phyloP scores from a whole-genome alignment of 2,113 vertebrate species.

The Gadus chalcogrammus region DNA sequence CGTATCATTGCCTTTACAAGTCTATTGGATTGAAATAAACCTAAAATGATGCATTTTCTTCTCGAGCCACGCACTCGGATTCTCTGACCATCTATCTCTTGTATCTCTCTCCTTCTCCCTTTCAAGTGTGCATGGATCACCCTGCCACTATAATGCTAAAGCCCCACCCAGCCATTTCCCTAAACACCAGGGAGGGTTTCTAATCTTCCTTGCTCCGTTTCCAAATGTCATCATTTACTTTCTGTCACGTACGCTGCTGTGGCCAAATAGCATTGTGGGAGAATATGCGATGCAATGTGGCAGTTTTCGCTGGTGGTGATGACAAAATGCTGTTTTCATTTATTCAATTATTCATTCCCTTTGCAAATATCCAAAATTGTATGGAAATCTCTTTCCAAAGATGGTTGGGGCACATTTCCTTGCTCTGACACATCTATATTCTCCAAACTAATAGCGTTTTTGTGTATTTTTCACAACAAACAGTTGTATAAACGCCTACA shows the following conservation, averaged over 20 bases:
- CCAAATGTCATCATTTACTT: conserved; percentile 17
- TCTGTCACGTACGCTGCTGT: conserved; percentile 32
- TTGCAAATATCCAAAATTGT: neutral
- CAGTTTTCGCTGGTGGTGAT: conserved; percentile 24
- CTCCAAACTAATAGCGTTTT: too few relatives aligned
- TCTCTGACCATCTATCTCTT: too few relatives aligned
- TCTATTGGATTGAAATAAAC: too few relatives aligned
- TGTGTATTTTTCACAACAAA: too few relatives aligned
- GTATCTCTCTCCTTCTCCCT: neutral
- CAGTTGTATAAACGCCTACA: too few relatives aligned
- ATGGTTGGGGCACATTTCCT: neutral
- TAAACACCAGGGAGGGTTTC: neutral
- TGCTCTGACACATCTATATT: neutral
- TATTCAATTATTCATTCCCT: neutral
- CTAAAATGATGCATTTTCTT: too few relatives aligned
- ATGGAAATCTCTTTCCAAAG: neutral
- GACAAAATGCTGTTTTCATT: conserved; percentile 37
- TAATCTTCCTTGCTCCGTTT: conserved; percentile 22
- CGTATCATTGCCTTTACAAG: too few relatives aligned
- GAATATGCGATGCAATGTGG: conserved; percentile 33
- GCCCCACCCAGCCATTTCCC: neutral
- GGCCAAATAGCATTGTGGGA: conserved; percentile 37
- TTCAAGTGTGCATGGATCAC: neutral
- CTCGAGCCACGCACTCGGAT: neutral
- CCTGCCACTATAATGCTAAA: neutral